These are phyloP conservation scores for Pelodytes ibericus DNA, from an alignment of 2,797 vertebrate genomes.

Conservation along the genomic window DNA sequence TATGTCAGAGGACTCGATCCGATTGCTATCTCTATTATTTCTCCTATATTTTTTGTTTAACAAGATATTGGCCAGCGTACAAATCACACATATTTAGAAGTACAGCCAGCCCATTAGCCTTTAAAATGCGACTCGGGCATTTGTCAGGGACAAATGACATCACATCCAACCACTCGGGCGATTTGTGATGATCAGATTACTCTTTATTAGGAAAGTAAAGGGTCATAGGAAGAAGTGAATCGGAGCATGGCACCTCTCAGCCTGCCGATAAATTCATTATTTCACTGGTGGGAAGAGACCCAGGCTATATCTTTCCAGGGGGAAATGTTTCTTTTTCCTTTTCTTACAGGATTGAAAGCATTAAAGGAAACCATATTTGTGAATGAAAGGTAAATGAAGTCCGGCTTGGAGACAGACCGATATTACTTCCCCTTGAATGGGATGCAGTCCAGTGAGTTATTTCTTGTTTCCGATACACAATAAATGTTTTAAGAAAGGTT, in stretches of 20 bases:
- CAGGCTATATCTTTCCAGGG: not conserved
- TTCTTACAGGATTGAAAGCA: not conserved
- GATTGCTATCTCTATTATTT: slow-evolving; percentile 33
- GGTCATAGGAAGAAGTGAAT: not conserved
- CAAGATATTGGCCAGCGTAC: slow-evolving; percentile 13
- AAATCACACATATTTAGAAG: slow-evolving; percentile 22
- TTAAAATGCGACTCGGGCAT: slow-evolving; percentile 18
- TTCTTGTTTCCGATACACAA: slow-evolving; percentile 3
- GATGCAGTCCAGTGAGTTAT: slow-evolving; percentile 7
- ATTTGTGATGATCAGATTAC: slow-evolving; percentile 19
- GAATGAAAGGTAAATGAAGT: slow-evolving; percentile 22
- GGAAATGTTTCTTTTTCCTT: too few species aligned
- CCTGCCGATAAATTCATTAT: slow-evolving; percentile 5
- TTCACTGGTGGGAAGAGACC: not conserved
- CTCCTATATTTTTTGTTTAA: slow-evolving; percentile 21
- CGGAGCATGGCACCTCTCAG: not conserved
- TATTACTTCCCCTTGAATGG: slow-evolving; percentile 15
- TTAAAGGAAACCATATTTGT: not conserved
- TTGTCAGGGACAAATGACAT: slow-evolving; percentile 10
- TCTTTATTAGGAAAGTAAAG: slow-evolving; percentile 8
- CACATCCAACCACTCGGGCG: not conserved
- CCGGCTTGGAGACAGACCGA: not conserved
- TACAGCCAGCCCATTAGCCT: slow-evolving; percentile 23
- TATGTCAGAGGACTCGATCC: slow-evolving; percentile 8
- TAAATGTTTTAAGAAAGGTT: slow-evolving; percentile 8